Evolutionary conservation across 2,888 invertebrate species (phyloP), one percentile per base, ranked within the genome.

Genomic region (Plutella xylostella): DNA sequence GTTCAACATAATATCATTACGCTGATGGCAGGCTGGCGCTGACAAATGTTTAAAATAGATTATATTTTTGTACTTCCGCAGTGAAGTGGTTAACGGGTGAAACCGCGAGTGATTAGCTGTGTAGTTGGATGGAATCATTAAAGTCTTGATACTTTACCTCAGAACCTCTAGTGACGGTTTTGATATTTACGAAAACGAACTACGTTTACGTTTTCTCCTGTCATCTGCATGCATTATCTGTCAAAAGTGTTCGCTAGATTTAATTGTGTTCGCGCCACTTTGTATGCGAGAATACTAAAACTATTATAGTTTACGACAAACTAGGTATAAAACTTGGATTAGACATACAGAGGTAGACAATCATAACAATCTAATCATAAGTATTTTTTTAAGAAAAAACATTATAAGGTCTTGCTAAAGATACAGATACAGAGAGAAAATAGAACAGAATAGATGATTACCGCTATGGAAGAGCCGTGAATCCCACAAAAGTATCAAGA

Each of bases 1-100:
- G 42, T n/a, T n/a, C 34, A 34, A 18, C 21, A 14, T 22, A 14
- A 9, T 56, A 55, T 61, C 60, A 72, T 70, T 66, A 65, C 56
- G 45, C 43, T 37, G 56, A 55, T 51, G 52, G 54, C 52, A 30
- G 30, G 59, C 37, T 53, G 56, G 51, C 57, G 67, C 68, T 70
- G 72, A 76, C 71, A 70, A 76, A 80, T 78, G 73, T 77, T 75
- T 80, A 77, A 79, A 78, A 78, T 76, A 73, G 78, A 79, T 80
- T 76, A 79, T 56, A 76, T 78, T 77, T 78, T 77, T 76, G 76
- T 71, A 71, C 72, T 80, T 79, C 79, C 79, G 74, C 63, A 54
- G 39, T 6, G 22, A 39, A 4, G 25, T 7, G 59, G 53, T 63
- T 65, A 65, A 68, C 47, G 46, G 46, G 43, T 63, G 61, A 57